Base-by-base conservation (phyloP, 2,888 invertebrate genomes). In the Erebia palarica region DNA sequence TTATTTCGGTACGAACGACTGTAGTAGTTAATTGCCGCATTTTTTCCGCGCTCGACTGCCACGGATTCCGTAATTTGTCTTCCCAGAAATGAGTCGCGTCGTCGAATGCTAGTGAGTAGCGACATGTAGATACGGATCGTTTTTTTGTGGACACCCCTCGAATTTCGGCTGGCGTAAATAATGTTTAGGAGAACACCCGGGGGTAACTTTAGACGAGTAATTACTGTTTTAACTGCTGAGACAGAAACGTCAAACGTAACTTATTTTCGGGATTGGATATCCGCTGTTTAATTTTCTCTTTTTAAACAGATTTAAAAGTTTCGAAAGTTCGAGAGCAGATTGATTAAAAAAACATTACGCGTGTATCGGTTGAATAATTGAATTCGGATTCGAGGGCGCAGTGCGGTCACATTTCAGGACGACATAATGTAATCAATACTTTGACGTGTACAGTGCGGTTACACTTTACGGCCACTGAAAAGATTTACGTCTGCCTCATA, bases 31-130 rank as follows among this genome's bases (percentile, higher is more conserved):
- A 92, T 92, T 93, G 92, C 91, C 85, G 88, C 87, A 87, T 91
- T 92, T 92, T 92, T 92, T 90, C 86, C 85, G 83, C 85, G 87
- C 86, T 81, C 86, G 84, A 82, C 88, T 86, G 88, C 86, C 87
- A 84, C 80, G 86, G 88, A 89, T 91, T 89, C 87, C 80, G 92
- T 92, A 90, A 93, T 93, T 93, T 93, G 92, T 93, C 92, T 93
- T 93, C 92, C 81, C 82, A 91, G 92, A 93, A 93, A 93, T 92
- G 92, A 92, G 92, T 87, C 92, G 91, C 90, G 92, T 93, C 92
- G 91, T 91, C 92, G 90, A 86, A 89, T 87, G 88, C 88, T 85
- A 84, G 87, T 81, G 92, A 91, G 87, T 85, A 84, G 87, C 81
- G 92, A 91, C 91, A 90, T 90, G 90, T 90, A 89, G 90, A 89